These are phyloP conservation scores for Halichondria panicea DNA, from an alignment of 37 sponge, comb jelly and placozoan genomes.

Conservation along the genomic window DNA sequence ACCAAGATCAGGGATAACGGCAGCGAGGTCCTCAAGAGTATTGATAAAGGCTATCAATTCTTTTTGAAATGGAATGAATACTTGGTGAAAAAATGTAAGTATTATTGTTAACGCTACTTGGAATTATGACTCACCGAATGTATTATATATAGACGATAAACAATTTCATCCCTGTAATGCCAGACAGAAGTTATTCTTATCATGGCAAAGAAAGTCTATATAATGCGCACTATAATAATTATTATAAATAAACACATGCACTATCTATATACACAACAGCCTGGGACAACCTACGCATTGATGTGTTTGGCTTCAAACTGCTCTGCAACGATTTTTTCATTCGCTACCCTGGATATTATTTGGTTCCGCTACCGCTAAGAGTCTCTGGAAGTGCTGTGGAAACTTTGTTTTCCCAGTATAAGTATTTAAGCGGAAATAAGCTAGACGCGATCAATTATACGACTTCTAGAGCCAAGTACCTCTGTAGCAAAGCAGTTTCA, in stretches of 20 bases:
- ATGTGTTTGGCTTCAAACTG: conserved; percentile 11
- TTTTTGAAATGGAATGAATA: conserved; percentile 10
- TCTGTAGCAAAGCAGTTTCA: conserved; percentile 12
- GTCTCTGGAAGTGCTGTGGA: conserved; percentile 37
- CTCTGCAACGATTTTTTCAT: conserved; percentile 19
- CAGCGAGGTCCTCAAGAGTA: conserved; percentile 1
- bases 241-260: neutral
- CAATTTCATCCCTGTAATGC: neutral
- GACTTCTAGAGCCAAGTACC: conserved; percentile 22
- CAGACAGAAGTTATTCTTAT: conserved; percentile 10
- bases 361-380: neutral
- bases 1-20: neutral
- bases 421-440: conserved; percentile 6
- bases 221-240: neutral
- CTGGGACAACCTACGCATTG: conserved; percentile 29
- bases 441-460: conserved; percentile 9
- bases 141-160: too few relatives aligned
- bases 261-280: conserved; percentile 6
- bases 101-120: neutral
- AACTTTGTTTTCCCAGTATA: conserved; percentile 22
- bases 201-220: conserved; percentile 37
- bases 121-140: neutral
- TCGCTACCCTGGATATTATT: conserved; percentile 9
- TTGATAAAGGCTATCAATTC: conserved; percentile 28
- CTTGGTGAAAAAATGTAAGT: conserved; percentile 6